Percentiles rank a stretch among this genome's conserved stretches.
phyloP scores from a whole-genome alignment of 2,888 invertebrate species.

The Drosophila flavopinicola region DNA sequence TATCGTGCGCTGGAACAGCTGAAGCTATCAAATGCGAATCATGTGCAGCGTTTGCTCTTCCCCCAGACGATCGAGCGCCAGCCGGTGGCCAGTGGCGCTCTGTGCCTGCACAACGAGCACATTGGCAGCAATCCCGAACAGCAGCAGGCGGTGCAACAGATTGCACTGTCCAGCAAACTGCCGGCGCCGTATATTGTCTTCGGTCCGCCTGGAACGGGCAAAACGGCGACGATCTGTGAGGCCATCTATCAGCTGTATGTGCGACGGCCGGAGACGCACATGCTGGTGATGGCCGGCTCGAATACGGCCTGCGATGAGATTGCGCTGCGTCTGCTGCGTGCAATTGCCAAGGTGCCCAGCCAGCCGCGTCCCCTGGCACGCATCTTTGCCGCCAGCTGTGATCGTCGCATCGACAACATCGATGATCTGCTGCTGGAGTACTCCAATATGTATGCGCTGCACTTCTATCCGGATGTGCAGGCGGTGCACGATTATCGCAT shows the following conservation, averaged over 20 bases:
- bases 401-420: slow-evolving; percentile 82
- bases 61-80: slow-evolving; percentile 26
- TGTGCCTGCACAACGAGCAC: slow-evolving; percentile 39
- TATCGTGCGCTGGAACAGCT: slow-evolving; percentile 75
- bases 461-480: slow-evolving; percentile 84
- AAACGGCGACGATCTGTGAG: slow-evolving; percentile 90
- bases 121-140: slow-evolving; percentile 87
- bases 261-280: slow-evolving; percentile 82
- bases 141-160: slow-evolving; percentile 88
- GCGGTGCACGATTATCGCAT: slow-evolving; percentile 86
- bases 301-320: slow-evolving; percentile 90
- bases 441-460: slow-evolving; percentile 83
- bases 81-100: slow-evolving; percentile 6
- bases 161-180: slow-evolving; percentile 84
- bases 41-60: slow-evolving; percentile 63
- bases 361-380: slow-evolving; percentile 82
- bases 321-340: slow-evolving; percentile 84
- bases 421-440: slow-evolving; percentile 82
- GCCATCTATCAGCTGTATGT: slow-evolving; percentile 87
- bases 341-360: slow-evolving; percentile 45
- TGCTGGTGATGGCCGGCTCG: slow-evolving; percentile 89
- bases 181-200: slow-evolving; percentile 92
- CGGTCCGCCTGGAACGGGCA: slow-evolving; percentile 88
- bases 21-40: slow-evolving; percentile 11
- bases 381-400: slow-evolving; percentile 84